A percentile compares a stretch with the other conserved stretches of the same genome.
Conservation (phyloP, 2,888 invertebrate species). For the Empis livida region DNA sequence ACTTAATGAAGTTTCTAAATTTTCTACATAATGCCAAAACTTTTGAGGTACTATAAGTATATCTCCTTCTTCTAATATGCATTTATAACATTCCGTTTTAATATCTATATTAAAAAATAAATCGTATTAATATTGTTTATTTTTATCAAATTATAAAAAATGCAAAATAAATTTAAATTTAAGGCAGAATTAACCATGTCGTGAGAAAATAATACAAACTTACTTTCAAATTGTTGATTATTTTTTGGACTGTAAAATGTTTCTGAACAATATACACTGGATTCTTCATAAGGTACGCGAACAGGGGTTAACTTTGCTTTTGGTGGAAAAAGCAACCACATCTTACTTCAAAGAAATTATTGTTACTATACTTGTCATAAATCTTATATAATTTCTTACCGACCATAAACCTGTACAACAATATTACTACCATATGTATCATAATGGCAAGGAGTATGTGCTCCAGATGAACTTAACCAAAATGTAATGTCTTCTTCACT, state of each 20-base stretch:
- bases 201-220: too few relatives aligned
- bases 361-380: neutral
- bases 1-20: slow-evolving; percentile 54
- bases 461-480: slow-evolving; percentile 78
- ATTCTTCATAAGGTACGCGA: slow-evolving; percentile 91
- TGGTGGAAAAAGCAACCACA: slow-evolving; percentile 86
- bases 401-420: slow-evolving; percentile 77
- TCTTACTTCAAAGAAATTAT: slow-evolving; percentile 48
- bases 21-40: slow-evolving; percentile 98
- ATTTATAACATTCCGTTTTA: slow-evolving; percentile 39
- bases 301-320: slow-evolving; percentile 59
- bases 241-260: slow-evolving; percentile 60
- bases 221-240: slow-evolving; percentile 39
- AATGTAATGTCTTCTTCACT: slow-evolving; percentile 61
- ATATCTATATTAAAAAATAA: slow-evolving; percentile 16
- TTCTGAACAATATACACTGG: slow-evolving; percentile 77
- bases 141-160: too few relatives aligned
- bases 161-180: too few relatives aligned
- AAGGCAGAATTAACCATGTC: too few relatives aligned
- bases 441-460: slow-evolving; percentile 87
- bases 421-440: slow-evolving; percentile 93
- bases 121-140: too few relatives aligned
- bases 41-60: slow-evolving; percentile 77
- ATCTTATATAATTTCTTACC: slow-evolving; percentile 38
- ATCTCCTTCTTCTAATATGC: slow-evolving; percentile 70